Percentiles rank a stretch among this genome's conserved stretches.
phyloP scores from a whole-genome alignment of 2,888 invertebrate genomes.

The Hyppa rectilinea region DNA sequence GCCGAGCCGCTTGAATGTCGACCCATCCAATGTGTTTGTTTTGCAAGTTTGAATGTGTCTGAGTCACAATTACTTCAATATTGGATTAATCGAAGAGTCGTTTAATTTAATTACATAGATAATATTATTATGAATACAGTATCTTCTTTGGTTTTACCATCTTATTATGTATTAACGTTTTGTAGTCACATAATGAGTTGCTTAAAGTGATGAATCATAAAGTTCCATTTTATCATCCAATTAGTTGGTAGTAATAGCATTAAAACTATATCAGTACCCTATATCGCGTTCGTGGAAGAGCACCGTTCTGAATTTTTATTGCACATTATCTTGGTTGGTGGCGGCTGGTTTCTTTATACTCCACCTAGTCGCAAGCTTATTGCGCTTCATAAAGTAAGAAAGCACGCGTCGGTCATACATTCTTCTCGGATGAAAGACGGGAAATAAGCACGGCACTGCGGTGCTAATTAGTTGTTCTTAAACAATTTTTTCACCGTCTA shows the following conservation, averaged over 20 bases:
- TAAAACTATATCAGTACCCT: conserved; percentile 73
- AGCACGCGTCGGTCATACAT: conserved; percentile 76
- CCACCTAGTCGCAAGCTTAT: conserved; percentile 72
- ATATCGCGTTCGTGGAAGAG: conserved; percentile 76
- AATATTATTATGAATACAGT: conserved; percentile 11
- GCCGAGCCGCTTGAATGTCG: conserved; percentile 27
- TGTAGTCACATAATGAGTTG: conserved; percentile 15
- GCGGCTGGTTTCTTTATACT: conserved; percentile 74
- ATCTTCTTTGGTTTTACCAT: neutral
- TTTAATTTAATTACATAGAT: conserved; percentile 27
- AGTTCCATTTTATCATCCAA: conserved; percentile 68
- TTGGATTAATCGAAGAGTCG: conserved; percentile 27
- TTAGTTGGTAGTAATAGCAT: conserved; percentile 73
- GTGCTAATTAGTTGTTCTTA: conserved; percentile 80
- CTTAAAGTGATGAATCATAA: conserved; percentile 49
- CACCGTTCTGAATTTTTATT: conserved; percentile 84
- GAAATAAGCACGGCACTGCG: conserved; percentile 75
- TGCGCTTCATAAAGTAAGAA: conserved; percentile 77
- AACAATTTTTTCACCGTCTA: conserved; percentile 76
- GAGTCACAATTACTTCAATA: conserved; percentile 31
- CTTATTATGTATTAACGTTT: conserved; percentile 8
- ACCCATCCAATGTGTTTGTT: conserved; percentile 29
- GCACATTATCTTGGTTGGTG: conserved; percentile 79
- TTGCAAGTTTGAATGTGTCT: conserved; percentile 42
- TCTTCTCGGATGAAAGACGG: conserved; percentile 75